Percentiles rank a stretch among this genome's conserved stretches.
Conservation (phyloP, 1,140 invertebrate species). For the Neotoxoptera formosana region DNA sequence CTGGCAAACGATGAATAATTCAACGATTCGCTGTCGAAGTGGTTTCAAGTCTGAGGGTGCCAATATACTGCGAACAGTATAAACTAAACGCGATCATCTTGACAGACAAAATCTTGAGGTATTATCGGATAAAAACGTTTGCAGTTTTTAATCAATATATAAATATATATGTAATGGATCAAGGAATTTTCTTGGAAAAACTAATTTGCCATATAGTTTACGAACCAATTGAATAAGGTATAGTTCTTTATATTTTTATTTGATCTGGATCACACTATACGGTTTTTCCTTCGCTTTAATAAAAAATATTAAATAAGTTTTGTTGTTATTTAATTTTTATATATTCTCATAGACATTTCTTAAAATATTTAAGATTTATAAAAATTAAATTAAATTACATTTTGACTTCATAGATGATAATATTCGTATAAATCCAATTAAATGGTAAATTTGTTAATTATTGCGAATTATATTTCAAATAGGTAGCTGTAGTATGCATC, state of each 20-base stretch:
- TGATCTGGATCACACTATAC: not conserved
- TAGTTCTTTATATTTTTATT: not conserved
- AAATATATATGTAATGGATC: not conserved
- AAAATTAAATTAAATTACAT: not conserved
- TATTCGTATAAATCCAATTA: not conserved
- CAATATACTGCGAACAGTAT: not conserved
- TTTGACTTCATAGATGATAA: not conserved
- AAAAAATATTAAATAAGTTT: not conserved
- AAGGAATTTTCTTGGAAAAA: not conserved
- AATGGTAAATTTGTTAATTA: not conserved
- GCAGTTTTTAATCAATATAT: not conserved
- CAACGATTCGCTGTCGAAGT: not conserved
- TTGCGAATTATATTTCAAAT: not conserved
- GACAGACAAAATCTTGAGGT: not conserved
- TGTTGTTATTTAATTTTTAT: not conserved
- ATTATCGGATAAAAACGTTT: not conserved
- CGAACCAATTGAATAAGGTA: not conserved
- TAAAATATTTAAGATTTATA: not conserved
- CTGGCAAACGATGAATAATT: slow-evolving; percentile 16
- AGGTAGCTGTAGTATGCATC: not conserved
- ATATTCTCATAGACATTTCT: not conserved
- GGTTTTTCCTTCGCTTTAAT: not conserved
- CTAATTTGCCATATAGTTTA: not conserved
- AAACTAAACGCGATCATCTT: not conserved
- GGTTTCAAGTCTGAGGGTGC: not conserved